Percentiles rank a stretch among this genome's conserved stretches.
Conservation (phyloP, 2,888 invertebrate genomes). For the Microdon myrmicae region DNA sequence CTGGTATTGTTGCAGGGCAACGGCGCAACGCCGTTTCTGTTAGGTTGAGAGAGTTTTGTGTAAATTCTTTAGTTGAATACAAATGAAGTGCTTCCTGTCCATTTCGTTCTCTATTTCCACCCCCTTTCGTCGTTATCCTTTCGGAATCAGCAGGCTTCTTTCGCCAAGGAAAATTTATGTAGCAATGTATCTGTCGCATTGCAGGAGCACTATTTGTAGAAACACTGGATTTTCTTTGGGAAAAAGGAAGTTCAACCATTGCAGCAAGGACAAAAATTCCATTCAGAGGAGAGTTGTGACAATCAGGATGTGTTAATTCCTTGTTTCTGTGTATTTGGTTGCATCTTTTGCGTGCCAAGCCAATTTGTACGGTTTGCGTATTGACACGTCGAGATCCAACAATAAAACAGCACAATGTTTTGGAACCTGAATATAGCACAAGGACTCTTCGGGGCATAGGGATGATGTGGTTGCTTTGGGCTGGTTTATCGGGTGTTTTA, state of each 20-base stretch:
- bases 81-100: constrained; percentile 2
- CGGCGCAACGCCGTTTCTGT: too few species aligned
- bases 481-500: too few species aligned
- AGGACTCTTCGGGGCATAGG: too few species aligned
- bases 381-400: constrained; percentile 6
- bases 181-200: constrained; percentile 26
- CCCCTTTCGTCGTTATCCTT: too few species aligned
- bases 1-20: background rate
- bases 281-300: background rate
- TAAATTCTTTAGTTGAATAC: constrained; percentile 6
- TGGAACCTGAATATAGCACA: too few species aligned
- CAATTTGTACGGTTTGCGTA: constrained; percentile 9
- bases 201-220: constrained; percentile 20
- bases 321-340: too few species aligned
- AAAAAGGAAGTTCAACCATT: too few species aligned
- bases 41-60: background rate
- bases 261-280: too few species aligned
- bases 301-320: constrained; percentile 14
- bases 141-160: too few species aligned
- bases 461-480: too few species aligned
- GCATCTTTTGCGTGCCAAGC: constrained; percentile 9
- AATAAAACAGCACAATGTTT: too few species aligned
- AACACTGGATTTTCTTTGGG: constrained; percentile 11
- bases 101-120: too few species aligned
- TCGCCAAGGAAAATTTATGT: constrained; percentile 5